Conservation (phyloP, 2,797 vertebrate species). For the Tenualosa thibaudeaui region DNA sequence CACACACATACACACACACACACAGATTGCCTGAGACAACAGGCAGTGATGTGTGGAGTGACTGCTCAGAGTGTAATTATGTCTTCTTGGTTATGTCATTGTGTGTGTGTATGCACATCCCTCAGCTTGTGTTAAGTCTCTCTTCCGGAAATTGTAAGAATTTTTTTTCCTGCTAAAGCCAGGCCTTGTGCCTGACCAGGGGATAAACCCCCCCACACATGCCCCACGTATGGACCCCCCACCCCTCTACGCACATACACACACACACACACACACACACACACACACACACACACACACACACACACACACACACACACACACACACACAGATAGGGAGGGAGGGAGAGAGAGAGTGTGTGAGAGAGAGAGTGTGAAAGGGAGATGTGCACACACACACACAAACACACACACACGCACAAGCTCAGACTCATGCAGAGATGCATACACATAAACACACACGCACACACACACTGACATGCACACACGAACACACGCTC, state of each 20-base stretch:
- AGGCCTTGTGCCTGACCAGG: background rate
- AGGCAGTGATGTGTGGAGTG: background rate
- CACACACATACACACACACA: background rate
- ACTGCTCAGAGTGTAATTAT: background rate
- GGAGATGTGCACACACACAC: too few relatives aligned
- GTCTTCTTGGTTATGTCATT: background rate
- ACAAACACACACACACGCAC: background rate
- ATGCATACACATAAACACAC: background rate
- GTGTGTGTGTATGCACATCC: background rate
- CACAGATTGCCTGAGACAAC: background rate
- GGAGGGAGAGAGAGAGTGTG: too few relatives aligned
- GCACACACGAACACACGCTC: conserved; percentile 2
- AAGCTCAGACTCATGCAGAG: background rate
- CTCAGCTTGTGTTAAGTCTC: background rate
- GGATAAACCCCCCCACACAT: background rate
- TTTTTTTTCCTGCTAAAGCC: background rate
- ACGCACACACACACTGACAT: background rate
- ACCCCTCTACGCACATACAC: background rate
- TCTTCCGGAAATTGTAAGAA: background rate
- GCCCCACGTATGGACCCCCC: background rate
- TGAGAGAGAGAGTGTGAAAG: too few relatives aligned
- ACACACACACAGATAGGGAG: too few relatives aligned
- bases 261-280: too few relatives aligned
- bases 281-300: too few relatives aligned
- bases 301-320: too few relatives aligned